Evolutionary conservation across 2,888 invertebrate species (phyloP), one percentile per base, ranked within the genome.

Genomic region (Diploptera punctata): DNA sequence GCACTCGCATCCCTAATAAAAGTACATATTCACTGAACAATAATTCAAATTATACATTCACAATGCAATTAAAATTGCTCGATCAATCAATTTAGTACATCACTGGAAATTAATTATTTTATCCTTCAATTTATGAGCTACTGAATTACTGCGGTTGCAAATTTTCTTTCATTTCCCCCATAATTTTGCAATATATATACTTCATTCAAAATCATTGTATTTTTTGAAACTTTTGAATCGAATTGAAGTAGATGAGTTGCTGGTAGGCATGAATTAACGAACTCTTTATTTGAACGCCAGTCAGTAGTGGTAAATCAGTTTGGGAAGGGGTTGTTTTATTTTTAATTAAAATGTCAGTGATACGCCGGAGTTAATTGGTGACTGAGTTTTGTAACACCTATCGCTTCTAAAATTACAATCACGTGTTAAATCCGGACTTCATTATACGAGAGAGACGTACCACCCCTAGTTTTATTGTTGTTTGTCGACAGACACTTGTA

Each of bases 301-400:
- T n/a, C n/a, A 13, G 4, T 29, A 10, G 57, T 57, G 13, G 5
- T 9, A 13, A 29, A n/a, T 9, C 13, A 1, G 29, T 10, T 5
- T 7, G 33, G 10, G 33, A 33, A 33, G 5, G n/a, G 57, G 24
- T 29, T 57, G 57, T 57, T 57, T 57, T 57, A 57, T 29, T 57
- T 57, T 57, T 57, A 57, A 57, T 57, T 57, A 57, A 57, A 57
- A 29, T 10, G 57, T 29, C 57, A 29, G 57, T n/a, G 26, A 57
- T 57, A 57, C 29, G 26, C 4, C 29, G n/a, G 24, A 57, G 57
- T 57, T 57, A 57, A 57, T 57, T 57, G 57, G 57, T 10, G 57
- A 9, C 57, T 57, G 29, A n/a, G 21, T 5, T 16, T 24, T n/a
- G 29, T 29, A 24, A n/a, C 29, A 4, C 26, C 57, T n/a, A n/a